Conservation (phyloP, 2,797 vertebrate species). For the Scolopax rusticola region DNA sequence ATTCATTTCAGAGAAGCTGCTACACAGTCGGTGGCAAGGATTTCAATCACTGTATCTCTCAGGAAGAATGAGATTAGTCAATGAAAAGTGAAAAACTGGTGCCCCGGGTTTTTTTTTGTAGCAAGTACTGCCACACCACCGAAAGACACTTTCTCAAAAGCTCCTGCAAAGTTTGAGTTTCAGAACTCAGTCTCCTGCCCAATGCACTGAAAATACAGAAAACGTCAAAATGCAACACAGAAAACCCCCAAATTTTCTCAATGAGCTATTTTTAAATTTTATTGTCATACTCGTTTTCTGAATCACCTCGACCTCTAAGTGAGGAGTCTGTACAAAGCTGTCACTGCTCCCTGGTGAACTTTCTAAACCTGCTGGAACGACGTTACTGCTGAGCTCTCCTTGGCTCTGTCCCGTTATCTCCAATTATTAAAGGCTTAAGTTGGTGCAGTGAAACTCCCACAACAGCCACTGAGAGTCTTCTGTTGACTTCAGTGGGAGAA, state of each 20-base stretch:
- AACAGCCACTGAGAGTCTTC: neutral
- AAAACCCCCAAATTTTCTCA: neutral
- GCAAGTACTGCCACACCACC: neutral
- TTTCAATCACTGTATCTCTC: constrained; percentile 22
- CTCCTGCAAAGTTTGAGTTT: neutral
- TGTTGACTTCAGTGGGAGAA: neutral
- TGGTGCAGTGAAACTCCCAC: neutral
- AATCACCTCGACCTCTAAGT: neutral
- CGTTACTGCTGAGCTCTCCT: neutral
- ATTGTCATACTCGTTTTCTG: neutral
- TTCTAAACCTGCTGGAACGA: neutral
- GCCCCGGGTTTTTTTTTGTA: neutral
- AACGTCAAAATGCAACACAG: neutral
- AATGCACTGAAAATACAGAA: neutral
- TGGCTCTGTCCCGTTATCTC: neutral
- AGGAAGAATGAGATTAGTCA: constrained; percentile 8
- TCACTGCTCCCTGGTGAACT: neutral
- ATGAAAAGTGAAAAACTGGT: neutral
- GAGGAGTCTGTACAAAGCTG: neutral
- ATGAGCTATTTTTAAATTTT: neutral
- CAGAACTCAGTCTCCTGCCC: neutral
- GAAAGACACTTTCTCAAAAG: neutral
- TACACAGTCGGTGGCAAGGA: neutral
- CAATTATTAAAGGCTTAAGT: neutral
- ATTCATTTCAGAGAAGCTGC: constrained; percentile 24